Evolutionary conservation across 1,140 invertebrate species (phyloP), one percentile per base, ranked within the genome.

Genomic region (Paralvinella palmiformis): DNA sequence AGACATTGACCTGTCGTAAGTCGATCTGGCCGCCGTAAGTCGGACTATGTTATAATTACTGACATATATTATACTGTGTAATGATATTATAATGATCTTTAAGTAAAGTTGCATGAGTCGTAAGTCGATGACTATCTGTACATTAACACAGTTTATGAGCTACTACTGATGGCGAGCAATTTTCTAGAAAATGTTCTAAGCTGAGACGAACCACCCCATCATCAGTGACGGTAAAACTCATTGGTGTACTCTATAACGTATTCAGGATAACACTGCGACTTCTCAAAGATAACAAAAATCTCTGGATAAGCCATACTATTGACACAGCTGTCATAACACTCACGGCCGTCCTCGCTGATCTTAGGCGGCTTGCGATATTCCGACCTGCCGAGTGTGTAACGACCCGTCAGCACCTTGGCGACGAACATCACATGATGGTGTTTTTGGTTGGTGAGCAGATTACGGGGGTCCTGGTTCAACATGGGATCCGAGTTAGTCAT

Each of bases 241-340:
- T 66, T 61, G 7, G 64, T 66, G 35, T 74, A 74, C 50, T 74
- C 70, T 27, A 75, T 65, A 1, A 75, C 33, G 45, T 74, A 75
- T 63, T 74, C 71, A 0, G 74, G 74, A 35, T 75, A 75, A 4
- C 69, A 69, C 48, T 75, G 74, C 17, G 66, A 44, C 57, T 55
- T 67, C 48, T 75, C 74, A 70, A 73, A 74, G 44, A 74, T 70
- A 4, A 75, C 74, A 67, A 69, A 74, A 24, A 75, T 70, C 17
- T 68, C 63, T 1, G 74, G 74, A 24, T 57, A 37, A 1, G 48
- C 31, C 6, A 59, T n/a, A 61, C 70, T 64, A 63, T 75, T 71
- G 29, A 74, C 71, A 60, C 71, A 73, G 13, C 71, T 74, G 53
- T 74, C 69, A 48, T 65, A 69, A 17, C 63, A 5, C 31, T 67